These are phyloP conservation scores for Pterostichus madidus DNA, from an alignment of 2,888 invertebrate species.

Conservation along the genomic window DNA sequence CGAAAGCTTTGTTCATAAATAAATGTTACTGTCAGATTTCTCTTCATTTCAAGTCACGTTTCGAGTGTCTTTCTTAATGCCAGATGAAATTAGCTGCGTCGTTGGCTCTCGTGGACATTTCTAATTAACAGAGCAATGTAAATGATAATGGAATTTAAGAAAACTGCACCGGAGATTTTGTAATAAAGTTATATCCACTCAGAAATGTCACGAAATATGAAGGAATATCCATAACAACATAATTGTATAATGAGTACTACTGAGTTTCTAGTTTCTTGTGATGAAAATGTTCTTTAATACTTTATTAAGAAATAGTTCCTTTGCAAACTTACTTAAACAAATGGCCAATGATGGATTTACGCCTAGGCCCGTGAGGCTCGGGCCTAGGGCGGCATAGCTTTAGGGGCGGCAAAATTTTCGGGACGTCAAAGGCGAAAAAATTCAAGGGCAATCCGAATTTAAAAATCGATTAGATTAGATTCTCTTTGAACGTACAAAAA, in stretches of 20 bases:
- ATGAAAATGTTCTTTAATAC: not conserved
- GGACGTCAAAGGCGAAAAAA: too few relatives aligned
- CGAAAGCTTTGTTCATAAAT: too few relatives aligned
- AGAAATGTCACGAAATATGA: constrained; percentile 5
- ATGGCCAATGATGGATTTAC: too few relatives aligned
- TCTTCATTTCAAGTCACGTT: not conserved
- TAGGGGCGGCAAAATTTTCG: too few relatives aligned
- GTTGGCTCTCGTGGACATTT: not conserved
- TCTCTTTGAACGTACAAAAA: too few relatives aligned
- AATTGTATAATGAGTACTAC: constrained; percentile 16
- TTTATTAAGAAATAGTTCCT: too few relatives aligned
- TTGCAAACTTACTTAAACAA: not conserved
- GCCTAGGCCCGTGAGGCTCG: too few relatives aligned
- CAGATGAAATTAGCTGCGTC: not conserved
- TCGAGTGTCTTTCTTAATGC: not conserved
- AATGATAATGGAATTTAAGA: constrained; percentile 41
- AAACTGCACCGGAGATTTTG: constrained; percentile 7
- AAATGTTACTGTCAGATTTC: too few relatives aligned
- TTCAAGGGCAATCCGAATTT: too few relatives aligned
- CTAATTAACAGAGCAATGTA: constrained; percentile 7
- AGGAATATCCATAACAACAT: not conserved
- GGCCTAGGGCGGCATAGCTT: too few relatives aligned
- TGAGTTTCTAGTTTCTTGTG: not conserved
- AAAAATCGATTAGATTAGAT: too few relatives aligned
- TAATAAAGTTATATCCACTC: constrained; percentile 13